Base-by-base conservation (phyloP, 2,888 invertebrate species). In the Ormyrus labotus region DNA sequence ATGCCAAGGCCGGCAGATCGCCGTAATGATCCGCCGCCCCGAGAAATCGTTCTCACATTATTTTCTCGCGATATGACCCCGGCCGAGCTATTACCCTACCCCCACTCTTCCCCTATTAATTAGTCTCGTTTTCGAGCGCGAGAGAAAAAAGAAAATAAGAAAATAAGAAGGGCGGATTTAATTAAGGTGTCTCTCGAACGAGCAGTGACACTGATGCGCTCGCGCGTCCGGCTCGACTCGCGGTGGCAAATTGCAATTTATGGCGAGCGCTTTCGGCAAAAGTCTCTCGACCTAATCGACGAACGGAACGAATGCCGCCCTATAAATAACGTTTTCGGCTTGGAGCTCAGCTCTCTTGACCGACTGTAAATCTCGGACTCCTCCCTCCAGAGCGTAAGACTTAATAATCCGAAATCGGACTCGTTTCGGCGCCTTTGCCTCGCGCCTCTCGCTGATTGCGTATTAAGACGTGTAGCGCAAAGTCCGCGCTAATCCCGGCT, bases 41-140 rank as follows among this genome's bases (percentile, higher is more conserved):
- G 86, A 87, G 88, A 88, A 88, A 89, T 88, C 88, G 88, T 90
- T 90, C 89, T 90, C 90, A 89, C 89, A 89, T 89, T 89, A 89
- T 90, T 89, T 89, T 89, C 89, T 88, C 88, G 88, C 89, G 85
- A 86, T 34, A 34, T 85, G 85, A 73, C 82, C 85, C 61, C 47
- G 45, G 9, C 50, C 57, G n/a, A 6, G 1, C 34, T 45, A 11
- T 34, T 48, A 60, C 63, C 47, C 11, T 34, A n/a, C 7, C 69
- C 51, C 45, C 57, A 0, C 19, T 11, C 11, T 65, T 9, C 60
- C 6, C 19, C 68, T 68, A 78, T 78, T 78, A 78, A 78, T 78
- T 78, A 68, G 60, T 68, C 72, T 64, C 61, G 58, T 57, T 70
- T 51, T 13, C 65, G 47, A 64, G 19, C 1, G 19, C 34, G 34